phyloP scores from a whole-genome alignment of 2,113 vertebrate genomes.

The Paratilapia polleni region DNA sequence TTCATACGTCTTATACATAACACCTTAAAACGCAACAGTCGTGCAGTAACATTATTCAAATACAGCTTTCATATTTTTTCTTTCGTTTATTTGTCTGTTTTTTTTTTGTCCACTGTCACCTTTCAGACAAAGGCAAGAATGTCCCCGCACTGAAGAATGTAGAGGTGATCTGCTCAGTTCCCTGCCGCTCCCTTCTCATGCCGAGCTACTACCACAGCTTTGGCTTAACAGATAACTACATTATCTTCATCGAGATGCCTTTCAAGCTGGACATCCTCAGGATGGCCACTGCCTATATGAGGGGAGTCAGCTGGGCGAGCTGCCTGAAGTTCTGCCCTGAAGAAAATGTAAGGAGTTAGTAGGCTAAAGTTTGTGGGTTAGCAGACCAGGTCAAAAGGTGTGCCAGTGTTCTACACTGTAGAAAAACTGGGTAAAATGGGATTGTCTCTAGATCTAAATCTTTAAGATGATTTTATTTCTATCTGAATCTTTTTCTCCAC shows the following conservation, averaged over 20 bases:
- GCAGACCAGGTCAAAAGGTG: neutral
- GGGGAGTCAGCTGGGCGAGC: slow-evolving; percentile 91
- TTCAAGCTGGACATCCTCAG: slow-evolving; percentile 91
- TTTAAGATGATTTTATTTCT: neutral
- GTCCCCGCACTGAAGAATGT: slow-evolving; percentile 79
- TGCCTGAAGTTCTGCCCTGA: slow-evolving; percentile 85
- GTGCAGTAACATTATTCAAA: neutral
- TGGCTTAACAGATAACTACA: slow-evolving; percentile 90
- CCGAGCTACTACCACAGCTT: slow-evolving; percentile 98
- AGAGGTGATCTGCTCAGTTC: slow-evolving; percentile 86
- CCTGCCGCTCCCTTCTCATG: slow-evolving; percentile 85
- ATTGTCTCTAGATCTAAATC: neutral
- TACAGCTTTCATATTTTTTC: neutral
- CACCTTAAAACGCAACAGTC: neutral
- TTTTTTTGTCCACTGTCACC: neutral
- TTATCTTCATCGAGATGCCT: slow-evolving; percentile 93
- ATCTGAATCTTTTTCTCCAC: neutral
- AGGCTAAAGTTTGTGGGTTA: neutral
- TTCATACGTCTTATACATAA: neutral
- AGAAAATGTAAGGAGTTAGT: slow-evolving; percentile 84
- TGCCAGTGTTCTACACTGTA: neutral
- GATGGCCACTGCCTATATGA: slow-evolving; percentile 92
- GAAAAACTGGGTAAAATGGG: no score
- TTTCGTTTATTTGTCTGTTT: neutral
- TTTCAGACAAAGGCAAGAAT: slow-evolving; percentile 61